These are phyloP conservation scores for Nixonia krombeini DNA, from an alignment of 1,140 invertebrate species.

Conservation along the genomic window DNA sequence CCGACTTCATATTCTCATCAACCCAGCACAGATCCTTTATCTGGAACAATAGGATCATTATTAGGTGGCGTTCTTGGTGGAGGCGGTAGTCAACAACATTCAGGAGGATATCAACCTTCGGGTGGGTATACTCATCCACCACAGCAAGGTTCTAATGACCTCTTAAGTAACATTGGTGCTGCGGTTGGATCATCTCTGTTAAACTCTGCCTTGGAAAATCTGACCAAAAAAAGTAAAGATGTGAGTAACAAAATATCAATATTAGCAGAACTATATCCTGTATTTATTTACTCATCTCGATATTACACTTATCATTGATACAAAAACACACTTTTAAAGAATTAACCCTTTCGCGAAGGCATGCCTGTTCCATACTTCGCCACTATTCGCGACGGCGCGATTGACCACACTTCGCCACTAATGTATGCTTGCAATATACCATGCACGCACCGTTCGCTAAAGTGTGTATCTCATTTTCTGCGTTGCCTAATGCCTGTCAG, in stretches of 20 bases:
- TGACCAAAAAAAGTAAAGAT: slow-evolving; percentile 55
- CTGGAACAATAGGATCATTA: slow-evolving; percentile 57
- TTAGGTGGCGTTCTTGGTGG: slow-evolving; percentile 64
- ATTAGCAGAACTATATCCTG: too few species aligned
- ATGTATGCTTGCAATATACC: too few species aligned
- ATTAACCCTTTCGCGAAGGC: too few species aligned
- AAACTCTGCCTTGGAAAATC: slow-evolving; percentile 60
- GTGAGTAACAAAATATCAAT: slow-evolving; percentile 38
- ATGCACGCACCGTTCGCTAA: too few species aligned
- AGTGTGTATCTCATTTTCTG: too few species aligned
- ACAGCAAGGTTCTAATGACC: slow-evolving; percentile 49
- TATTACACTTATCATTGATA: too few species aligned
- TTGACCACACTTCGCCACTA: too few species aligned
- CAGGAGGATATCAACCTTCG: slow-evolving; percentile 53
- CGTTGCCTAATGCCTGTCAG: too few species aligned
- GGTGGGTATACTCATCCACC: slow-evolving; percentile 56
- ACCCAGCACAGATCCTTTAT: slow-evolving; percentile 45
- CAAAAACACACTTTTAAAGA: too few species aligned
- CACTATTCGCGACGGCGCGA: too few species aligned
- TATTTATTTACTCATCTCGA: too few species aligned
- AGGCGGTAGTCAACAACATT: slow-evolving; percentile 20
- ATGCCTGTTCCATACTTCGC: too few species aligned
- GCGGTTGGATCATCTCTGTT: slow-evolving; percentile 61
- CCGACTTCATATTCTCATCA: slow-evolving; percentile 30
- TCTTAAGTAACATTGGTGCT: slow-evolving; percentile 59